Percentiles rank a stretch among this genome's conserved stretches.
These are phyloP conservation scores for Penelope pileata DNA, from an alignment of 2,113 vertebrate species.

Conservation along the genomic window DNA sequence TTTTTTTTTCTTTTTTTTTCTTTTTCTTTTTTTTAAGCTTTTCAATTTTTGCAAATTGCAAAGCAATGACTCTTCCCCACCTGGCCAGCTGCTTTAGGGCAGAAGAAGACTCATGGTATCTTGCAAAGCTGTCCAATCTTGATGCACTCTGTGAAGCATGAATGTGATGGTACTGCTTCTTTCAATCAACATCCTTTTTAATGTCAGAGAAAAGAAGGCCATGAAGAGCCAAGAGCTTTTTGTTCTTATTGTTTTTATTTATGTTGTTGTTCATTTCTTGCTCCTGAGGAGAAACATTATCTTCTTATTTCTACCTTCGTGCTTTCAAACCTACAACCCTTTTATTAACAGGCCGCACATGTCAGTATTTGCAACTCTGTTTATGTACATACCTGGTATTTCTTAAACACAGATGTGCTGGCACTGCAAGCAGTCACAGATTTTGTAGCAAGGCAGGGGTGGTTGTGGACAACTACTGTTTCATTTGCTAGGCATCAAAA, in stretches of 20 bases:
- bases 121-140: background rate
- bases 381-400: background rate
- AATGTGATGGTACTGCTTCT: background rate
- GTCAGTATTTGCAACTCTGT: background rate
- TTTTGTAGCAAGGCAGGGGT: background rate
- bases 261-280: background rate
- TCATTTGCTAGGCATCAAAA: background rate
- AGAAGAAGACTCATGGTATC: background rate
- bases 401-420: background rate
- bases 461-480: background rate
- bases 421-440: background rate
- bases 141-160: background rate
- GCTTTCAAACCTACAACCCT: background rate
- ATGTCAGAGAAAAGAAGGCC: background rate
- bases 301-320: background rate
- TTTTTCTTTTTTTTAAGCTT: background rate
- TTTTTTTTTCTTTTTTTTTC: background rate
- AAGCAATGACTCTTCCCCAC: background rate
- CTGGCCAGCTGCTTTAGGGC: background rate
- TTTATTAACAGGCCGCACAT: background rate
- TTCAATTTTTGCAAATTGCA: background rate
- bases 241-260: background rate
- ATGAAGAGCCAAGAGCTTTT: background rate
- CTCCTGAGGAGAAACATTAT: background rate
- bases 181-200: background rate